Evolutionary conservation across 2,888 invertebrate genomes (phyloP), one percentile per base, ranked within the genome.

Genomic region (Balanococcus diminutus): DNA sequence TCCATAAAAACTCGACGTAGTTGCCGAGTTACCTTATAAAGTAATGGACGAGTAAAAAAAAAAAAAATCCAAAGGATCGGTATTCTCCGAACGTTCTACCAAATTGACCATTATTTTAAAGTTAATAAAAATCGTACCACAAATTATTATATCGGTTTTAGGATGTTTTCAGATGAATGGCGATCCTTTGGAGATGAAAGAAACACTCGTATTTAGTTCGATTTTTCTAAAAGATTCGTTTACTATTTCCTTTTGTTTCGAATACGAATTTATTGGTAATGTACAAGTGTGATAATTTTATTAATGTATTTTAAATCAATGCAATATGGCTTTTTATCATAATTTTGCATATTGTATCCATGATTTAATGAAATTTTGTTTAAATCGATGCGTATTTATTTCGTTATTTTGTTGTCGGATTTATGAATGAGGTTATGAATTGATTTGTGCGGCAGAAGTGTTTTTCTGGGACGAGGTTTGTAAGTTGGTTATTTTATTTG

Each of bases 231-330:
- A 67, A 25, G 0, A 1, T 67, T 28, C 67, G 2, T 25, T 67
- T 72, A 16, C n/a, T 67, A 6, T 67, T 72, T 16, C 14, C 16
- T 72, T 72, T n/a, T 72, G 31, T 72, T 72, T 31, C 31, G 22
- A 56, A 56, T 22, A 56, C 31, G 31, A 72, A 22, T 56, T 56
- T 56, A 72, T 14, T 72, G 72, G 19, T 79, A 36, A 79, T 79
- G 75, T 79, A 82, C 82, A 82, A 82, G 82, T 82, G 82, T 82
- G 82, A 82, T 82, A 82, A 82, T 82, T 28, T 51, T 82, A 82
- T 82, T 51, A 51, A 31, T 82, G n/a, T n/a, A 16, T 82, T 82
- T 28, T 82, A 82, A 82, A 22, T 46, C 25, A 82, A 31, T 82
- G 82, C 82, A 82, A 82, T 82, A 46, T 82, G 42, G 82, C 82